Percentiles rank a stretch among this genome's conserved stretches.
Evolutionary conservation across 2,888 invertebrate genomes (phyloP).

Genomic region (Gryllus longicercus): DNA sequence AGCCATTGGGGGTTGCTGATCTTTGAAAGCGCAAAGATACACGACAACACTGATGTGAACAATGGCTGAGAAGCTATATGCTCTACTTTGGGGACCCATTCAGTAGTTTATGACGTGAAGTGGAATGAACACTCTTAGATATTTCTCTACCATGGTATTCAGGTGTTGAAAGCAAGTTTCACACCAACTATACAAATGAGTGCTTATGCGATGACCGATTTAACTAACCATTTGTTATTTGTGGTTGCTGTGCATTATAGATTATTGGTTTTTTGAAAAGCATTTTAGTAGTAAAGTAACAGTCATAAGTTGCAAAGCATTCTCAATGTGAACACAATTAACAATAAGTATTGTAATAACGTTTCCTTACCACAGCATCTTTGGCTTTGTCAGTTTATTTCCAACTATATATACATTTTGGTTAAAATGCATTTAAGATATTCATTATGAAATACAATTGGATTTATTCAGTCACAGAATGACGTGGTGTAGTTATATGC

Average conservation of each 20-base stretch:
- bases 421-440: no score
- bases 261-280: no score
- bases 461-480: not conserved
- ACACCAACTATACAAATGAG: not conserved
- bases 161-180: not conserved
- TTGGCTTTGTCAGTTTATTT: no score
- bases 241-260: not conserved
- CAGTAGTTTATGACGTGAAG: not conserved
- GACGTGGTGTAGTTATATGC: not conserved
- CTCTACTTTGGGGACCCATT: no score
- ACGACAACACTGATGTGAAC: not conserved
- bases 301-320: not conserved
- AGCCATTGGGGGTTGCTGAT: not conserved
- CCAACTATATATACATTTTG: no score
- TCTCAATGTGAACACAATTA: not conserved
- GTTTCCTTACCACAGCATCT: no score
- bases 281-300: no score
- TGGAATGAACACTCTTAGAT: not conserved
- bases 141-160: not conserved
- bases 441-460: no score
- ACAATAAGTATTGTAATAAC: no score
- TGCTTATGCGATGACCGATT: not conserved
- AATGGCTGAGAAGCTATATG: not conserved
- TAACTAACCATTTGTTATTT: not conserved
- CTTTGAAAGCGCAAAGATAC: not conserved